phyloP scores from a whole-genome alignment of 2,888 invertebrate genomes.

The Brachyopa scutellaris region DNA sequence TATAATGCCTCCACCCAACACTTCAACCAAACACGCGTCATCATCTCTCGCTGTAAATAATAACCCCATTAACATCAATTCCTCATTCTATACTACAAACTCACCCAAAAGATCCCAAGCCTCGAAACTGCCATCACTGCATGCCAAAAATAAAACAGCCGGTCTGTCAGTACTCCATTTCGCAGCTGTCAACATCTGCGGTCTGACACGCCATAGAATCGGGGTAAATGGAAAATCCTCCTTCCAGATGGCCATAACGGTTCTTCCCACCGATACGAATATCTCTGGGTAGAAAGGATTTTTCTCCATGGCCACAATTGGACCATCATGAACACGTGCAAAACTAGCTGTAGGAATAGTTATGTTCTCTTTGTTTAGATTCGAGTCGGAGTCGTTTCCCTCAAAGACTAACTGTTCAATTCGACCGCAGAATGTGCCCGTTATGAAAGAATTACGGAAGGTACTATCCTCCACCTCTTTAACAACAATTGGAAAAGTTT shows the following conservation, averaged over 20 bases:
- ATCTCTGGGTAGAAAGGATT: slow-evolving; percentile 86
- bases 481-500: slow-evolving; percentile 74
- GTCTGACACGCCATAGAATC: slow-evolving; percentile 86
- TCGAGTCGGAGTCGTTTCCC: slow-evolving; percentile 84
- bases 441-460: slow-evolving; percentile 75
- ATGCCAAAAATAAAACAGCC: slow-evolving; percentile 87
- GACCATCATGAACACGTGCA: slow-evolving; percentile 87
- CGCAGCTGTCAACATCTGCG: slow-evolving; percentile 85
- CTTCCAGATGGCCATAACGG: slow-evolving; percentile 89
- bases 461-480: slow-evolving; percentile 58
- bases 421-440: slow-evolving; percentile 78
- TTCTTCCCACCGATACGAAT: slow-evolving; percentile 88
- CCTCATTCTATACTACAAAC: not conserved
- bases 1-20: slow-evolving; percentile 87
- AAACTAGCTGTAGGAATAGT: slow-evolving; percentile 79
- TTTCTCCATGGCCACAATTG: slow-evolving; percentile 84
- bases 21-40: slow-evolving; percentile 85
- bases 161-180: slow-evolving; percentile 90
- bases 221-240: slow-evolving; percentile 85
- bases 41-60: slow-evolving; percentile 79
- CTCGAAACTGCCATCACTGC: slow-evolving; percentile 89
- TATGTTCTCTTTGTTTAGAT: slow-evolving; percentile 84
- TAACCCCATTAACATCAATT: not conserved
- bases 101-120: slow-evolving; percentile 89
- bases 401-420: slow-evolving; percentile 83